These are phyloP conservation scores for Emydura subglobosa DNA, from an alignment of 2,113 vertebrate genomes.

Conservation along the genomic window DNA sequence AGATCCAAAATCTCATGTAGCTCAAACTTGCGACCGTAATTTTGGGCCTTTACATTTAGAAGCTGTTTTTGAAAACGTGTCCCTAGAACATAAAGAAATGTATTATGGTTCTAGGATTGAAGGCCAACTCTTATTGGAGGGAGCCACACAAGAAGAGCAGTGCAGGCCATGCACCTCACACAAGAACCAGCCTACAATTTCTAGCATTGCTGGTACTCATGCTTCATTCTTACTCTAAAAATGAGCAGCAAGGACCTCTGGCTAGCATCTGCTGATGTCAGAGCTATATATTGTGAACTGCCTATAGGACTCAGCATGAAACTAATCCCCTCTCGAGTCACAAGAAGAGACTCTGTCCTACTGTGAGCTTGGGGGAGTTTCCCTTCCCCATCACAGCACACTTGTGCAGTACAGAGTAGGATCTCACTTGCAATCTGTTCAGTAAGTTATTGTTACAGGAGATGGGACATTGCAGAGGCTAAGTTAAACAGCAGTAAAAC, in stretches of 20 bases:
- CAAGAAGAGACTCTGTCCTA: neutral
- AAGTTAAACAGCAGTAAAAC: neutral
- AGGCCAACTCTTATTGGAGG: neutral
- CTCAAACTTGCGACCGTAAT: neutral
- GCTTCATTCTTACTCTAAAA: neutral
- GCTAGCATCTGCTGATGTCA: neutral
- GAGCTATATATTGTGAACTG: neutral
- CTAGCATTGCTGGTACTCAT: neutral
- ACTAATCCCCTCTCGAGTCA: neutral
- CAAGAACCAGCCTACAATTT: neutral
- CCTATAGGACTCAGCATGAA: neutral
- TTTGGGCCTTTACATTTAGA: neutral
- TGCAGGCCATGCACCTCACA: neutral
- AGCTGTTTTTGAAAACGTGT: neutral
- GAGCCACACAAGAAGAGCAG: neutral
- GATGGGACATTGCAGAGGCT: neutral
- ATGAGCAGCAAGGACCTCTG: neutral
- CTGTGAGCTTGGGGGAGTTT: too few relatives aligned
- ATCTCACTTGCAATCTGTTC: neutral
- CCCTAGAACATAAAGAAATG: neutral
- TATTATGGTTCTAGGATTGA: neutral
- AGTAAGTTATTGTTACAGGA: neutral
- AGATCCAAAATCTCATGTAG: neutral
- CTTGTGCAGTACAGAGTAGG: neutral
- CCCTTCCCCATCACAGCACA: neutral